Percentiles rank a stretch among this genome's conserved stretches.
Conservation (phyloP, 2,888 invertebrate species). For the Drosophila setosimentum region DNA sequence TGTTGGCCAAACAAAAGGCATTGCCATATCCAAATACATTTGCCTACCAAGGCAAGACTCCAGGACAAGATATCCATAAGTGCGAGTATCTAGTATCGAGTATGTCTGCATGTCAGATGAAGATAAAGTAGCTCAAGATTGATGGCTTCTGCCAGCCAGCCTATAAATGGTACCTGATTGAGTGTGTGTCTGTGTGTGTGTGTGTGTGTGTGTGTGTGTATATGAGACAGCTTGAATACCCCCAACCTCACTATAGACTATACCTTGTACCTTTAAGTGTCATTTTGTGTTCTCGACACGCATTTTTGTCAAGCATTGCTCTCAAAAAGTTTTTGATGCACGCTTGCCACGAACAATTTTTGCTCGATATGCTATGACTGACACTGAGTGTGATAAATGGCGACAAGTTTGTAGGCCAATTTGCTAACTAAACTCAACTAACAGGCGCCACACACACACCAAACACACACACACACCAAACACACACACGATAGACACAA, state of each 20-base stretch:
- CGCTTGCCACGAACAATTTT: conserved; percentile 43
- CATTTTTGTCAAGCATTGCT: conserved; percentile 67
- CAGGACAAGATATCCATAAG: conserved; percentile 45
- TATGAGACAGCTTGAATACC: conserved; percentile 23
- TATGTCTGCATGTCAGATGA: conserved; percentile 69
- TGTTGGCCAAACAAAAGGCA: conserved; percentile 73
- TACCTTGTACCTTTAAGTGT: conserved; percentile 75
- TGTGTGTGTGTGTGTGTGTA: conserved; percentile 33
- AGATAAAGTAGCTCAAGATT: conserved; percentile 75
- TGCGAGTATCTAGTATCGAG: conserved; percentile 34
- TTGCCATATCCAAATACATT: conserved; percentile 70
- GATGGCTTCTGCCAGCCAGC: conserved; percentile 63
- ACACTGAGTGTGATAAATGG: conserved; percentile 81
- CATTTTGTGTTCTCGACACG: conserved; percentile 80
- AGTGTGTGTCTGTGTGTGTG: conserved; percentile 41
- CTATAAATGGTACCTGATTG: conserved; percentile 75
- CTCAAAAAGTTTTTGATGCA: conserved; percentile 62
- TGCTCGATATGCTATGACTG: conserved; percentile 55
- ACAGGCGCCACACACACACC: conserved; percentile 52
- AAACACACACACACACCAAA: conserved; percentile 13
- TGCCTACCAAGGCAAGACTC: conserved; percentile 54
- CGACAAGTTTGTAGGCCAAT: conserved; percentile 81
- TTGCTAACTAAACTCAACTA: conserved; percentile 73
- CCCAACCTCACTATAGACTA: background rate
- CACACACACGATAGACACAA: background rate